Conservation (phyloP, 2,113 vertebrate species). For the Suncus etruscus region DNA sequence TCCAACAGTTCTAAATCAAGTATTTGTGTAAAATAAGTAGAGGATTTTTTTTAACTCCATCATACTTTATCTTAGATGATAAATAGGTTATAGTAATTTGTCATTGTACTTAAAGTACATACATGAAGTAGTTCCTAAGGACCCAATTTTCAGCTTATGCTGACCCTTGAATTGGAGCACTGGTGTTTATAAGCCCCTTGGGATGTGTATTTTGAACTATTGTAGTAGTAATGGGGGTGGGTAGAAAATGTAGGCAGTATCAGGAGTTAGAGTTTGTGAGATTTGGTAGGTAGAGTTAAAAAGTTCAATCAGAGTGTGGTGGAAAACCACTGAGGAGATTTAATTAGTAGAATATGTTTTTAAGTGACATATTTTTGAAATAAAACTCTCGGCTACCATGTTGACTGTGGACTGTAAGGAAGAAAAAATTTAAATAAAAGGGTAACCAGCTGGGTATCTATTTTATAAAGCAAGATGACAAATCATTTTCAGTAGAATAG, state of each 20-base stretch:
- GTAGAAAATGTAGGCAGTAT: not conserved
- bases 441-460: not conserved
- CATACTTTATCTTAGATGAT: constrained; percentile 73
- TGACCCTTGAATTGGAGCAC: constrained; percentile 30
- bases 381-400: not conserved
- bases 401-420: not conserved
- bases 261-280: not conserved
- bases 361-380: constrained; percentile 26
- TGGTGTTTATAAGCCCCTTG: constrained; percentile 6
- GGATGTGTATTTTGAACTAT: not conserved
- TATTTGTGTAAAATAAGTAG: constrained; percentile 73
- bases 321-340: constrained; percentile 11
- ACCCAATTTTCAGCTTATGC: constrained; percentile 57
- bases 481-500: too few relatives aligned
- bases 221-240: not conserved
- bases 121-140: constrained; percentile 66
- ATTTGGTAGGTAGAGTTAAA: not conserved
- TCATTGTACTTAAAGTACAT: constrained; percentile 70
- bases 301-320: not conserved
- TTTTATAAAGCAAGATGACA: not conserved
- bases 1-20: constrained; percentile 79
- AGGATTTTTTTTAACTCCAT: constrained; percentile 60
- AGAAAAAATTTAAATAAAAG: not conserved
- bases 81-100: constrained; percentile 77
- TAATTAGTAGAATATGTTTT: constrained; percentile 38